phyloP scores from a whole-genome alignment of 2,797 vertebrate genomes.

The Paedocypris micromegethes region DNA sequence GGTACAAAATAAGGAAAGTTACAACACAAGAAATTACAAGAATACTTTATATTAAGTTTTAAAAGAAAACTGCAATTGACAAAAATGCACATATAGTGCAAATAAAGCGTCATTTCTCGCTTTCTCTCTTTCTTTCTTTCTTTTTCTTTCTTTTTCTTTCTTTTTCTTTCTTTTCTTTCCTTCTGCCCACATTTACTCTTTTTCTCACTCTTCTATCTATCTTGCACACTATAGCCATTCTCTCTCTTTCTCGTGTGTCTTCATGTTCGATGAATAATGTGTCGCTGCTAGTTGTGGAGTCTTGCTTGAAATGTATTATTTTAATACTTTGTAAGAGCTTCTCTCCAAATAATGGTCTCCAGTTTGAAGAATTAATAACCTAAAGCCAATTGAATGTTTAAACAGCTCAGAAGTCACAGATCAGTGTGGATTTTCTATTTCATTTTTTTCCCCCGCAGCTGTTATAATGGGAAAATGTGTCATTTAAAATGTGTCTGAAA shows the following conservation, averaged over 20 bases:
- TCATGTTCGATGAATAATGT: constrained; percentile 41
- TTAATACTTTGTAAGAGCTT: constrained; percentile 34
- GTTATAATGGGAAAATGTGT: constrained; percentile 21
- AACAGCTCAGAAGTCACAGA: constrained; percentile 28
- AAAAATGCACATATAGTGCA: too few relatives aligned
- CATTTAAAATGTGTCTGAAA: constrained; percentile 23
- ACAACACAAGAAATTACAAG: too few relatives aligned
- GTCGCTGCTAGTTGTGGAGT: constrained; percentile 32
- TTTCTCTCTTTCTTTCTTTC: not conserved
- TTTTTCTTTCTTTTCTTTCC: constrained; percentile 2
- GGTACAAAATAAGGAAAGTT: too few relatives aligned
- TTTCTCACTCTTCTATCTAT: too few relatives aligned
- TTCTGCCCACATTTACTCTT: not conserved
- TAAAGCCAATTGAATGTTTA: constrained; percentile 15
- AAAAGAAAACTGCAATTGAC: too few relatives aligned
- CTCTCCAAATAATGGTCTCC: constrained; percentile 22
- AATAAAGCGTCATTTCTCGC: too few relatives aligned
- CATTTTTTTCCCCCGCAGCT: constrained; percentile 1
- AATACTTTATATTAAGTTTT: too few relatives aligned
- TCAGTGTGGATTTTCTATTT: constrained; percentile 7
- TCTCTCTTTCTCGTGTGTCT: constrained; percentile 8
- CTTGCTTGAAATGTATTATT: constrained; percentile 40
- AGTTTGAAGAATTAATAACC: constrained; percentile 7
- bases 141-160: constrained; percentile 1
- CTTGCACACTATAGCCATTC: not conserved